phyloP scores from a whole-genome alignment of 2,113 vertebrate genomes.

The Ceratotherium simum region DNA sequence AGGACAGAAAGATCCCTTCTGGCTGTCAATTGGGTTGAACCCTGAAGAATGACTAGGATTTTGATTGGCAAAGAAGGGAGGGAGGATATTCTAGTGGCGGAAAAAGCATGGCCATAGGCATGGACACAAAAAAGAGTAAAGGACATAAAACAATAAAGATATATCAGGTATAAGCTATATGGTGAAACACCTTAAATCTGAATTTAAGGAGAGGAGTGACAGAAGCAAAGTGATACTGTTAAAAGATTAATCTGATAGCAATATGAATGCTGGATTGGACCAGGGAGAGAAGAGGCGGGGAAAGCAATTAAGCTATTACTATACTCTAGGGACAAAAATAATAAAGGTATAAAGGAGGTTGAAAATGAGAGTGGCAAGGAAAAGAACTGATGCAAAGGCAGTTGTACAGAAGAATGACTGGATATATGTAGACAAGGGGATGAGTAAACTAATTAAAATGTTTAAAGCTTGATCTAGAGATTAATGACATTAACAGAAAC shows the following conservation, averaged over 20 bases:
- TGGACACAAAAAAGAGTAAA: neutral
- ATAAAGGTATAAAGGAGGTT: neutral
- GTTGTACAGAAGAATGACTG: neutral
- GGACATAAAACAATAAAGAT: neutral
- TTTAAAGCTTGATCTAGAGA: constrained; percentile 23
- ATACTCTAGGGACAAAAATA: neutral
- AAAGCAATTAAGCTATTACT: constrained; percentile 36
- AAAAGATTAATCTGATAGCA: neutral
- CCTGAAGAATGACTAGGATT: neutral
- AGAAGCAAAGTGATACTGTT: neutral
- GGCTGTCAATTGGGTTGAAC: neutral
- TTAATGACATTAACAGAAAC: constrained; percentile 46
- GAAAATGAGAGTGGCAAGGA: neutral
- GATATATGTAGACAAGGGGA: neutral
- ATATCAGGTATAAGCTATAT: neutral
- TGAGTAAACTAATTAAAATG: constrained; percentile 22
- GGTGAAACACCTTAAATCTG: neutral
- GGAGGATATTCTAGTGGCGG: neutral
- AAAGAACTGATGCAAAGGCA: neutral
- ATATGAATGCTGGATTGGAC: neutral
- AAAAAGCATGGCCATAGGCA: neutral
- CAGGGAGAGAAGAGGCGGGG: neutral
- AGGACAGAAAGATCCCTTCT: constrained; percentile 15
- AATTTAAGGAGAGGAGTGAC: neutral
- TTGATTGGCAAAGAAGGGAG: neutral